These are phyloP conservation scores for Silurus aristotelis DNA, from an alignment of 2,797 vertebrate species.

Conservation along the genomic window DNA sequence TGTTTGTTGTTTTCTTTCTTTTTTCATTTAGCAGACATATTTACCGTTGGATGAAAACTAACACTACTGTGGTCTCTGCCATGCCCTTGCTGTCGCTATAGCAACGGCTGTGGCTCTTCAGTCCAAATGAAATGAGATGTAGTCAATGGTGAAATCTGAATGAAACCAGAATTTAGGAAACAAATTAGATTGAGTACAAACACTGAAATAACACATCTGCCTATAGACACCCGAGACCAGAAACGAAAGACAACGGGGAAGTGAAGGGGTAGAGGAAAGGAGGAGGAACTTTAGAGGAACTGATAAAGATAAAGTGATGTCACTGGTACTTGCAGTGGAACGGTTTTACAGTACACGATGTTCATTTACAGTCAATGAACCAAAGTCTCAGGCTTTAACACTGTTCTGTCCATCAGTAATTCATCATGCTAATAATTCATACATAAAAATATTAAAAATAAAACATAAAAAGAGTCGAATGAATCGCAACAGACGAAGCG, in stretches of 20 bases:
- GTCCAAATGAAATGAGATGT: not conserved
- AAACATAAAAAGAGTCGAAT: conserved; percentile 4
- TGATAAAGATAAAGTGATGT: conserved; percentile 8
- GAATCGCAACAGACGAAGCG: conserved; percentile 54
- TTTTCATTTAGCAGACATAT: not conserved
- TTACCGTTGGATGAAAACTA: not conserved
- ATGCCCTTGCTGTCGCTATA: not conserved
- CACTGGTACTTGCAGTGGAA: conserved; percentile 40
- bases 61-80: not conserved
- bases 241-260: not conserved
- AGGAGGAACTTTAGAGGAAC: not conserved
- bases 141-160: not conserved
- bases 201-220: not conserved
- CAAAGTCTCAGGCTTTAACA: conserved; percentile 50
- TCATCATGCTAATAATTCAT: conserved; percentile 50
- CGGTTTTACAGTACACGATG: conserved; percentile 68
- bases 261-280: not conserved
- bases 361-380: conserved; percentile 60
- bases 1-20: conserved; percentile 43
- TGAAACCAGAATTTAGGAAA: not conserved
- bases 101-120: not conserved
- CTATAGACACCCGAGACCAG: not conserved
- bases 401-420: conserved; percentile 39
- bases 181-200: not conserved
- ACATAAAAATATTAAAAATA: conserved; percentile 37